Conservation (phyloP, 2,888 invertebrate genomes). For the Parascotia fuliginaria region DNA sequence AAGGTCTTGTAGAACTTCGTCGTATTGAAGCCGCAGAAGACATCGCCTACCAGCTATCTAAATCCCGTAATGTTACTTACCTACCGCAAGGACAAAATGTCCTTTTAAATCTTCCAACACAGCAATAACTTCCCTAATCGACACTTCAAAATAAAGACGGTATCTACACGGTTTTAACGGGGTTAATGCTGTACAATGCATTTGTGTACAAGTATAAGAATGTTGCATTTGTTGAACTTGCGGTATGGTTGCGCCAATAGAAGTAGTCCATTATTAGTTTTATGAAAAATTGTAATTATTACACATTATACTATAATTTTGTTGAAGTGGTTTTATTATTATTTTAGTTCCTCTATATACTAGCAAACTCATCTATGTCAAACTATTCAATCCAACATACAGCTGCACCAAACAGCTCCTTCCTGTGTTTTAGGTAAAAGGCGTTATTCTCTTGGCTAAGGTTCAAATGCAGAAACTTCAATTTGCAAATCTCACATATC, state of each 20-base stretch:
- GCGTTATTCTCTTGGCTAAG: too few species aligned
- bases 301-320: constrained; percentile 80
- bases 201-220: constrained; percentile 68
- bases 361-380: too few species aligned
- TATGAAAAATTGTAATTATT: constrained; percentile 80
- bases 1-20: constrained; percentile 98
- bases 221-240: constrained; percentile 75
- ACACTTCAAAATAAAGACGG: constrained; percentile 37
- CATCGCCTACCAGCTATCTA: constrained; percentile 97
- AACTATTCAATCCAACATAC: neutral
- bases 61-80: constrained; percentile 97
- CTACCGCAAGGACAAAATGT: constrained; percentile 95
- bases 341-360: neutral
- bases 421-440: too few species aligned
- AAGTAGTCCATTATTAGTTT: constrained; percentile 77
- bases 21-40: constrained; percentile 99
- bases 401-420: too few species aligned
- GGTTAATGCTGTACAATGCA: constrained; percentile 66
- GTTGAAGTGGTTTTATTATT: constrained; percentile 61
- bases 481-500: too few species aligned
- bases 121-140: constrained; percentile 59
- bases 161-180: constrained; percentile 58
- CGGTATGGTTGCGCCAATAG: constrained; percentile 73
- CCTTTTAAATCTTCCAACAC: constrained; percentile 90
- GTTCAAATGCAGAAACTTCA: too few species aligned